Conservation (phyloP, 2,888 invertebrate species). For the Spialia ferax region DNA sequence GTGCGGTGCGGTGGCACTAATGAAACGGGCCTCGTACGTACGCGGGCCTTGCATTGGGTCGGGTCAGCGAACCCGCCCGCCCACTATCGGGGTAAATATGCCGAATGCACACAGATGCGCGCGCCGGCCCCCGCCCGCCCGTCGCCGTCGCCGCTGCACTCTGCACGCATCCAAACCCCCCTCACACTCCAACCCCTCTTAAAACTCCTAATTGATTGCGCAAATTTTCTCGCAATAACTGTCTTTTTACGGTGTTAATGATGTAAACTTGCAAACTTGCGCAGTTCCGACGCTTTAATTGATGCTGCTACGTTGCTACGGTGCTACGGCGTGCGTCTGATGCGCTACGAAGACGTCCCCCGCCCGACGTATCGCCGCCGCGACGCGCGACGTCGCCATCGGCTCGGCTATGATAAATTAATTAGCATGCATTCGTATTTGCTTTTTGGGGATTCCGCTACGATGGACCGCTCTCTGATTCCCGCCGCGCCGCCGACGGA, state of each 20-base stretch:
- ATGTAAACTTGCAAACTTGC: slow-evolving; percentile 83
- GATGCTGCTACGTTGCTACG: slow-evolving; percentile 66
- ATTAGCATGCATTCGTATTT: slow-evolving; percentile 65
- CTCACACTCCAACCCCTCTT: slow-evolving; percentile 72
- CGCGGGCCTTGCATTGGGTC: slow-evolving; percentile 85
- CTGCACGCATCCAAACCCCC: slow-evolving; percentile 75
- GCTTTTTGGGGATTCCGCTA: slow-evolving; percentile 57
- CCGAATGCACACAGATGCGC: slow-evolving; percentile 86
- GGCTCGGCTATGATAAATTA: slow-evolving; percentile 68
- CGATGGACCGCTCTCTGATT: slow-evolving; percentile 41
- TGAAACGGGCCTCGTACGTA: slow-evolving; percentile 76
- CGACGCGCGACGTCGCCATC: slow-evolving; percentile 63
- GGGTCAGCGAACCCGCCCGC: slow-evolving; percentile 84
- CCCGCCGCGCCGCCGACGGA: slow-evolving; percentile 10
- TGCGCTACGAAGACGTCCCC: slow-evolving; percentile 39
- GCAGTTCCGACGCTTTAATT: slow-evolving; percentile 79
- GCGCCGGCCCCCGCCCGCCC: slow-evolving; percentile 69
- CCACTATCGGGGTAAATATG: slow-evolving; percentile 86
- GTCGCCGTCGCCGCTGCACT: slow-evolving; percentile 71
- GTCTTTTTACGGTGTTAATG: slow-evolving; percentile 85
- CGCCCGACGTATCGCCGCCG: slow-evolving; percentile 59
- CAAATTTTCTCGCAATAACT: slow-evolving; percentile 86
- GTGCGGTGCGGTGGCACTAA: slow-evolving; percentile 76
- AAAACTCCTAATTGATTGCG: slow-evolving; percentile 86
- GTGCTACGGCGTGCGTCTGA: slow-evolving; percentile 50